Evolutionary conservation across 2,888 invertebrate species (phyloP), one percentile per base, ranked within the genome.

Genomic region (Ferdinandea cuprea): DNA sequence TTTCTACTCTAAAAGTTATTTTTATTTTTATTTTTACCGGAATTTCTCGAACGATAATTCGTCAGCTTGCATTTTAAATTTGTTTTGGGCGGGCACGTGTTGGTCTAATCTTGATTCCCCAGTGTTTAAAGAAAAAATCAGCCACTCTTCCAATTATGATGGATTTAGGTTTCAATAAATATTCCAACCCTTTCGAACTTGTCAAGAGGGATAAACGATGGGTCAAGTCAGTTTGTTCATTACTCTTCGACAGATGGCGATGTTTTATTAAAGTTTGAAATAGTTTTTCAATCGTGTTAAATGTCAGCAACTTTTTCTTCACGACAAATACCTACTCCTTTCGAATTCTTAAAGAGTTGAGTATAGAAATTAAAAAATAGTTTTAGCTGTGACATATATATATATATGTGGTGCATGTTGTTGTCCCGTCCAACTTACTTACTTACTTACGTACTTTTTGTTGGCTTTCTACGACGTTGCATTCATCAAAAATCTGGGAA

Each of bases 201-300:
- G 19, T 46, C 19, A 59, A 17, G 19, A 6, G 15, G 3, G 25
- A 32, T 30, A 30, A 19, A 9, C n/a, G 25, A 8, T 15, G 32
- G 30, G 59, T 44, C 30, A 44, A 19, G 19, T 30, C 11, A 30
- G 15, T 42, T 59, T 17, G 11, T 59, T 30, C 17, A 59, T 59
- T 19, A 59, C 21, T 25, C 15, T 13, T 5, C 8, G 13, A 40
- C 58, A 58, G 58, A 15, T 28, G 58, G 25, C n/a, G n/a, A 3
- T 19, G 6, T 37, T 37, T 8, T 32, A 8, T 32, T 32, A 25
- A 25, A 25, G 25, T 25, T 5, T 25, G 3, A 25, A 25, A 5
- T 25, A 5, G 25, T 25, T 25, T 25, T 25, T 2, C 2, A 5
- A 25, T 25, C 5, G 25, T 25, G 25, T n/a, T n/a, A n/a, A n/a